Evolutionary conservation across 2,888 invertebrate species (phyloP).

Genomic region (Malthinus seriepunctatus): DNA sequence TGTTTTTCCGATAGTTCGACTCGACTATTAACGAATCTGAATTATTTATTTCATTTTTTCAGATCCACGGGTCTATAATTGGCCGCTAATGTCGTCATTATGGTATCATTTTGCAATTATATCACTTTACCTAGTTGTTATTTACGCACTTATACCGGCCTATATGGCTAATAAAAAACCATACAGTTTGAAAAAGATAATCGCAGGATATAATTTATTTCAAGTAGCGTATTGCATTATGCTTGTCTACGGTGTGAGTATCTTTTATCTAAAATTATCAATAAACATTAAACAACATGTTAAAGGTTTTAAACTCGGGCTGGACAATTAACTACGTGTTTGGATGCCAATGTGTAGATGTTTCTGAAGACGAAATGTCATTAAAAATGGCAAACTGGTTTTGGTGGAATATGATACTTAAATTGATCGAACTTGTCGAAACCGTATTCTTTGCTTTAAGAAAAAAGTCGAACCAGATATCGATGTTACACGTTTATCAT

Average conservation of each 20-base stretch:
- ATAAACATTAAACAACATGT: constrained; percentile 4
- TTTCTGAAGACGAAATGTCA: constrained; percentile 64
- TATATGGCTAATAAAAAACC: constrained; percentile 74
- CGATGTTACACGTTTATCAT: constrained; percentile 71
- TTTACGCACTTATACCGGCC: constrained; percentile 58
- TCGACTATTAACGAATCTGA: too few relatives aligned
- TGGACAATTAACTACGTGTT: constrained; percentile 65
- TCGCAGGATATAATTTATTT: constrained; percentile 76
- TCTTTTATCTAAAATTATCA: too few relatives aligned
- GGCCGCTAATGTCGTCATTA: constrained; percentile 60
- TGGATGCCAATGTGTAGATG: constrained; percentile 73
- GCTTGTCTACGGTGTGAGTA: constrained; percentile 70
- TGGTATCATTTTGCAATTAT: constrained; percentile 54
- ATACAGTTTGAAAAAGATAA: constrained; percentile 64
- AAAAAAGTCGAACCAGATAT: constrained; percentile 68
- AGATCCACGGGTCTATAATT: constrained; percentile 57
- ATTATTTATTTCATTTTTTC: background rate
- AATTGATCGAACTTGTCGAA: constrained; percentile 67
- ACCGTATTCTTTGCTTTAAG: constrained; percentile 70
- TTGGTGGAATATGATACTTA: constrained; percentile 68
- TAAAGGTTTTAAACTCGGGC: constrained; percentile 65
- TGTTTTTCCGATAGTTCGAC: too few relatives aligned
- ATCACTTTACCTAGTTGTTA: constrained; percentile 55
- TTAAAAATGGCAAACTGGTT: constrained; percentile 57
- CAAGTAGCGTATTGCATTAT: constrained; percentile 73